Conservation (phyloP, 37 sponge, comb jelly and placozoan genomes). For the Crambe crambe region DNA sequence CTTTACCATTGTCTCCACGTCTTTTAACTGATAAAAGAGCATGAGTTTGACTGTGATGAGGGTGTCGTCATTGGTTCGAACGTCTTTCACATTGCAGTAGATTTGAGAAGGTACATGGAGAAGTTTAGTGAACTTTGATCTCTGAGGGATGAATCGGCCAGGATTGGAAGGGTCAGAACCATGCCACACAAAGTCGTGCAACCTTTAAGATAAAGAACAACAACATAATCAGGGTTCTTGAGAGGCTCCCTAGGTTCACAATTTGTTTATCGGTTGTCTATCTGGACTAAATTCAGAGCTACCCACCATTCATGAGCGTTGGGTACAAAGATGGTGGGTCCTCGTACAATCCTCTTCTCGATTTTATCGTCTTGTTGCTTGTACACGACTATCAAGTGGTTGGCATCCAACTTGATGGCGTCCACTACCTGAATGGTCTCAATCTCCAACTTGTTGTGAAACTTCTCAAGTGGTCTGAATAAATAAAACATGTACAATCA, state of each 20-base stretch:
- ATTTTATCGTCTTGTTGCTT: slow-evolving; percentile 67
- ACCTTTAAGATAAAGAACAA: slow-evolving; percentile 37
- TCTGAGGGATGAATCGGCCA: slow-evolving; percentile 43
- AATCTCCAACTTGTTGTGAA: slow-evolving; percentile 61
- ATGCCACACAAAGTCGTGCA: slow-evolving; percentile 85
- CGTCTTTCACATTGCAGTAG: slow-evolving; percentile 79
- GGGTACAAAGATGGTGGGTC: slow-evolving; percentile 76
- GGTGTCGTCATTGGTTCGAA: slow-evolving; percentile 83
- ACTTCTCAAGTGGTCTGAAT: slow-evolving; percentile 57
- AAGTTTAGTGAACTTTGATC: slow-evolving; percentile 50
- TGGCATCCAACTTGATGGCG: slow-evolving; percentile 56
- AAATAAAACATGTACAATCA: background rate
- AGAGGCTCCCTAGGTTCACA: no score
- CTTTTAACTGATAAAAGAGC: slow-evolving; percentile 79
- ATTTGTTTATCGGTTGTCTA: no score
- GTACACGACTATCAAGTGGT: slow-evolving; percentile 84
- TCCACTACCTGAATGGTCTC: slow-evolving; percentile 50
- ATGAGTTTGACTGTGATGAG: slow-evolving; percentile 79
- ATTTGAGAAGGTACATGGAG: slow-evolving; percentile 57
- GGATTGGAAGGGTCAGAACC: slow-evolving; percentile 54
- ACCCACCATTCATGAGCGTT: slow-evolving; percentile 77
- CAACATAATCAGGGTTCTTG: no score
- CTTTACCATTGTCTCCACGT: slow-evolving; percentile 74
- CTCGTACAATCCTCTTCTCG: slow-evolving; percentile 67
- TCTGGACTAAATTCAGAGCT: no score